Evolutionary conservation across 2,888 invertebrate species (phyloP).

Genomic region (Linnaemya vulpina): DNA sequence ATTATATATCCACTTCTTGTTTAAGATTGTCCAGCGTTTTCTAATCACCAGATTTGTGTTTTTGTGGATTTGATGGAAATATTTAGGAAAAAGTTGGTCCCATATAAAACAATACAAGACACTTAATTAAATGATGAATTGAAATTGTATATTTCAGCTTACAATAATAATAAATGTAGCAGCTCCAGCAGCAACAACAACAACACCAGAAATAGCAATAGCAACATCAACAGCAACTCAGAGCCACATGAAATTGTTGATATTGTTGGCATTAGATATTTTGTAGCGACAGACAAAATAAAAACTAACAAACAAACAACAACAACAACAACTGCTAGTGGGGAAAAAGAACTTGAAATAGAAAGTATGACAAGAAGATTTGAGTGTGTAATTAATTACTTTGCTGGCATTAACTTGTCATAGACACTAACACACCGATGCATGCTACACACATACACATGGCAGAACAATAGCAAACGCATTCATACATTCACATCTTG

Average conservation of each 20-base stretch:
- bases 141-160: slow-evolving; percentile 40
- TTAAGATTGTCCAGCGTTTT: neutral
- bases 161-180: slow-evolving; percentile 25
- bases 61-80: slow-evolving; percentile 9
- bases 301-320: neutral
- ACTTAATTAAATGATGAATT: slow-evolving; percentile 65
- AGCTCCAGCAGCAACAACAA: neutral
- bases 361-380: slow-evolving; percentile 77
- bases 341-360: slow-evolving; percentile 74
- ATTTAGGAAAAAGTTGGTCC: neutral
- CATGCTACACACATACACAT: neutral
- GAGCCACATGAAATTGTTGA: slow-evolving; percentile 7
- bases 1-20: neutral
- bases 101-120: slow-evolving; percentile 36
- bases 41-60: slow-evolving; percentile 28
- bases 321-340: neutral
- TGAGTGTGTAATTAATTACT: slow-evolving; percentile 76
- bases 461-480: neutral
- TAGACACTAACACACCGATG: slow-evolving; percentile 22
- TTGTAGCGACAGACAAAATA: slow-evolving; percentile 13
- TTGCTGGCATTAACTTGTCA: slow-evolving; percentile 71
- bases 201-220: neutral
- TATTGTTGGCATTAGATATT: slow-evolving; percentile 22
- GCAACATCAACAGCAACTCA: neutral
- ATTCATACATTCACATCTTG: neutral